Percentiles rank a stretch among this genome's conserved stretches.
phyloP scores from a whole-genome alignment of 2,797 vertebrate genomes.

The Sebastes alutus region DNA sequence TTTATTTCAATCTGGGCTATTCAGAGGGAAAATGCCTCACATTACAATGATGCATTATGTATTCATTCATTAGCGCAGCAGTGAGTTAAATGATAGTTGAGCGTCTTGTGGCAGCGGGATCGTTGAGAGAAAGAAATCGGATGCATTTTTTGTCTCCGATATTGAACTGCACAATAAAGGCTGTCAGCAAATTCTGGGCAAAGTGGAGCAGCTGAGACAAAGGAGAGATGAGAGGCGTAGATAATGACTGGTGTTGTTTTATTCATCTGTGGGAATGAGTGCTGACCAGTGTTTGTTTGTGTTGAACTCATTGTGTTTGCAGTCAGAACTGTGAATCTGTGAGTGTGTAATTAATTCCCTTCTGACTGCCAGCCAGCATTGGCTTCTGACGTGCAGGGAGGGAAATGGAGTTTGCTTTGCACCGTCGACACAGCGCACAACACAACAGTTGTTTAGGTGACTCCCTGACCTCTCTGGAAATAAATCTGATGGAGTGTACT shows the following conservation, averaged over 20 bases:
- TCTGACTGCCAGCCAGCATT: slow-evolving; percentile 45
- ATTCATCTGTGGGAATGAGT: slow-evolving; percentile 66
- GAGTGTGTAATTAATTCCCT: slow-evolving; percentile 71
- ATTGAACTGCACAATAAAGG: slow-evolving; percentile 50
- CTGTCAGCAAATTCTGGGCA: slow-evolving; percentile 68
- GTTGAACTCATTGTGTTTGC: slow-evolving; percentile 70
- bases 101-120: slow-evolving; percentile 42
- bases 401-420: slow-evolving; percentile 28
- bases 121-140: slow-evolving; percentile 21
- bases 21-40: slow-evolving; percentile 30
- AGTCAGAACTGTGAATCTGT: slow-evolving; percentile 64
- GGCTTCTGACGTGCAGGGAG: slow-evolving; percentile 20
- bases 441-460: slow-evolving; percentile 30
- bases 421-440: slow-evolving; percentile 2
- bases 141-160: slow-evolving; percentile 47
- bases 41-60: slow-evolving; percentile 46
- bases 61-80: slow-evolving; percentile 54
- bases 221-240: slow-evolving; percentile 62
- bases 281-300: slow-evolving; percentile 77
- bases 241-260: slow-evolving; percentile 74
- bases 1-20: slow-evolving; percentile 46
- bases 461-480: slow-evolving; percentile 17
- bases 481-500: neutral
- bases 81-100: slow-evolving; percentile 45
- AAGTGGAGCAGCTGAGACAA: slow-evolving; percentile 66